Evolutionary conservation across 2,888 invertebrate species (phyloP).

Genomic region (Philaethria dido): DNA sequence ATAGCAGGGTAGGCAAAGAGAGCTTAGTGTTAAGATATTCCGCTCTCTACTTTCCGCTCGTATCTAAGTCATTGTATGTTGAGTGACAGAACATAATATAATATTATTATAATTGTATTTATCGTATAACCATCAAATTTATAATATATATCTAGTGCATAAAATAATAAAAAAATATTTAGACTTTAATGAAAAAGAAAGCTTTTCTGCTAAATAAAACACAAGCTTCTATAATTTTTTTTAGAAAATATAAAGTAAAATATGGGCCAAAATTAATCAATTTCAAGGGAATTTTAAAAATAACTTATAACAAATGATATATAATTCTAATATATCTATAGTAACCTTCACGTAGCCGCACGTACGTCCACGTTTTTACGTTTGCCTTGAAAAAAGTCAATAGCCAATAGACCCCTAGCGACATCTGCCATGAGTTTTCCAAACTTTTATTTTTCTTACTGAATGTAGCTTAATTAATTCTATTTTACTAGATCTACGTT

Average conservation of each 20-base stretch:
- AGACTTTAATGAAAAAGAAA: background rate
- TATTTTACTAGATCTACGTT: background rate
- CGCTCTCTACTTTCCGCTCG: too few relatives aligned
- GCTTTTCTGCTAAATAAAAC: background rate
- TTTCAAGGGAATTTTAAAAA: slow-evolving; percentile 44
- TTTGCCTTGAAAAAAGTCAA: slow-evolving; percentile 52
- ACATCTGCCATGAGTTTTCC: slow-evolving; percentile 56
- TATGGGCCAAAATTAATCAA: slow-evolving; percentile 37
- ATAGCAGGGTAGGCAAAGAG: too few relatives aligned
- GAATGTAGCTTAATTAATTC: slow-evolving; percentile 27
- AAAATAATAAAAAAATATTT: too few relatives aligned
- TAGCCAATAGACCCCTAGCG: slow-evolving; percentile 54
- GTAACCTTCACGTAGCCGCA: slow-evolving; percentile 44
- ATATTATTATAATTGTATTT: too few relatives aligned
- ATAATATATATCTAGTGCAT: too few relatives aligned
- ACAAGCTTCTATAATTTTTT: background rate
- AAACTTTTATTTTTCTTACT: slow-evolving; percentile 42
- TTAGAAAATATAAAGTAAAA: slow-evolving; percentile 12
- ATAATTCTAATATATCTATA: slow-evolving; percentile 40
- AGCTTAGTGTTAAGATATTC: too few relatives aligned
- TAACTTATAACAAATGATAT: slow-evolving; percentile 40
- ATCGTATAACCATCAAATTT: too few relatives aligned
- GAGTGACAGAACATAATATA: too few relatives aligned
- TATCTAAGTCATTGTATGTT: too few relatives aligned
- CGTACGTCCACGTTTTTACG: slow-evolving; percentile 45